Evolutionary conservation across 2,888 invertebrate genomes (phyloP).

Genomic region (Dynastes hyllus): DNA sequence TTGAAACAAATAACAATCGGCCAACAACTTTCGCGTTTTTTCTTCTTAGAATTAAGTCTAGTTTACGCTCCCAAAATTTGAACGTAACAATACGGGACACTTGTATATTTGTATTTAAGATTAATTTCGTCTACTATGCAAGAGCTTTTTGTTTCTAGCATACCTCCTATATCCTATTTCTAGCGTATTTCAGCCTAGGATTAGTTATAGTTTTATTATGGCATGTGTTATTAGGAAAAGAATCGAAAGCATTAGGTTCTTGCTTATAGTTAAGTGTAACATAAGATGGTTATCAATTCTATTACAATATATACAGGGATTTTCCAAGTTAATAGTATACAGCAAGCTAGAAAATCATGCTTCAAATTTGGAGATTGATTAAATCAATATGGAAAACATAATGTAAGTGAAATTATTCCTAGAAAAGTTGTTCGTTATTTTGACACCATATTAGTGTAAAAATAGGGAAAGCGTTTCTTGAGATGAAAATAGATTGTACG

Average conservation of each 20-base stretch:
- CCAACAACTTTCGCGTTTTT: too few species aligned
- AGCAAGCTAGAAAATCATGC: too few species aligned
- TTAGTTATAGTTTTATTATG: not conserved
- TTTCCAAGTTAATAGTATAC: not conserved
- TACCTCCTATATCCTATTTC: not conserved
- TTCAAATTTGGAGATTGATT: too few species aligned
- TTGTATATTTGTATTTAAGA: not conserved
- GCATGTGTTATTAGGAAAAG: not conserved
- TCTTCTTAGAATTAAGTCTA: too few species aligned
- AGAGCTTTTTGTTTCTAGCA: constrained; percentile 3
- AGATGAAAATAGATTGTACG: not conserved
- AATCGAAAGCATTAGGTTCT: not conserved
- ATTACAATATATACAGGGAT: constrained; percentile 6
- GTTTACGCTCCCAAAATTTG: too few species aligned
- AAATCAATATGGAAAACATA: too few species aligned
- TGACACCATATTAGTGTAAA: too few species aligned
- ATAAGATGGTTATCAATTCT: too few species aligned
- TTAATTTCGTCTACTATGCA: not conserved
- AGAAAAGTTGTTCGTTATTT: too few species aligned
- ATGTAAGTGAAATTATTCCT: too few species aligned
- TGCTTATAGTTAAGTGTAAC: not conserved
- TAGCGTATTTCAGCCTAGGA: not conserved
- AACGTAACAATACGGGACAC: too few species aligned
- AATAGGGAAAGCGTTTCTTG: not conserved
- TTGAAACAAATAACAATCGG: too few species aligned